Conservation (phyloP, 92 coral and sea anemone species). For the Nematostella vectensis region DNA sequence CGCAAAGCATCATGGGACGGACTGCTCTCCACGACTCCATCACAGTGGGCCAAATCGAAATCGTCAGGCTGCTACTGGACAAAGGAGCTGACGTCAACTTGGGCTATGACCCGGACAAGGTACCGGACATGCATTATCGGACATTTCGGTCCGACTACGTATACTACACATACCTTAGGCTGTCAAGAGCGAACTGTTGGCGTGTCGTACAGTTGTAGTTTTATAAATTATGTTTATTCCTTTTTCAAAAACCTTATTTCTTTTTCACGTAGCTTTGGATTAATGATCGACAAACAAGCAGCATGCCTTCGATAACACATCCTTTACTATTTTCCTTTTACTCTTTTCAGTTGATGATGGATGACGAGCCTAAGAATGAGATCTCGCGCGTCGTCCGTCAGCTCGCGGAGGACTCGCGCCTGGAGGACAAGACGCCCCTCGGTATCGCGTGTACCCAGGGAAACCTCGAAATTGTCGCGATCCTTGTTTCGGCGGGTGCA, state of each 20-base stretch:
- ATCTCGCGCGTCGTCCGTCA: constrained; percentile 20
- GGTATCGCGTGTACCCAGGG: constrained; percentile 72
- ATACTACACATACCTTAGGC: no score
- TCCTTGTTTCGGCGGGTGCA: constrained; percentile 71
- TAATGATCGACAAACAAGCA: no score
- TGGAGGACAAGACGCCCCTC: constrained; percentile 52
- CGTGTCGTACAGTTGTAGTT: no score
- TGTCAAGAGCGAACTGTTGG: no score
- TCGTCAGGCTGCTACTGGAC: constrained; percentile 56
- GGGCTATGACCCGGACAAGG: constrained; percentile 26
- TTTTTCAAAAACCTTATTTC: no score
- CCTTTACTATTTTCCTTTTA: no score
- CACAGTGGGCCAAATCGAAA: constrained; percentile 73
- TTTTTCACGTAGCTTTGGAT: no score
- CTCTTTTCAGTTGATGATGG: constrained; percentile 6
- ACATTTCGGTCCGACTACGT: no score
- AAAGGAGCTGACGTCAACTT: constrained; percentile 75
- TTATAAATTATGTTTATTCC: no score
- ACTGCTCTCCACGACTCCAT: constrained; percentile 87
- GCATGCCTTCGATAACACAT: no score
- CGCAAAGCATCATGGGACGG: constrained; percentile 79
- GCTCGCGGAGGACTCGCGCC: constrained; percentile 18
- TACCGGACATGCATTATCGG: no score
- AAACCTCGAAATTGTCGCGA: constrained; percentile 48
- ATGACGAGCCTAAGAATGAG: constrained; percentile 17